phyloP scores from a whole-genome alignment of 2,797 vertebrate genomes.

The Avahi laniger region DNA sequence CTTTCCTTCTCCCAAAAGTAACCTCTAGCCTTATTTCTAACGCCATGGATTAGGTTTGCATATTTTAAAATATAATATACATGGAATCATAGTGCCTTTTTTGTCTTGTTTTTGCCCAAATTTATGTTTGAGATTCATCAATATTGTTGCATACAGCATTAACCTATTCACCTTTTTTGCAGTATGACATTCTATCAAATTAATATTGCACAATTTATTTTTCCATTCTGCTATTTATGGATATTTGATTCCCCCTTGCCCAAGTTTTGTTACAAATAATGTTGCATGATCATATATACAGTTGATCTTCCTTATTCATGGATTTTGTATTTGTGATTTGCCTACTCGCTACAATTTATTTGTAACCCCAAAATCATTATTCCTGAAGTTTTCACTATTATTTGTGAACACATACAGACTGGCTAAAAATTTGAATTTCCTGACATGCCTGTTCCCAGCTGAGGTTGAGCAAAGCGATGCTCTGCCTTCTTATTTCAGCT shows the following conservation, averaged over 20 bases:
- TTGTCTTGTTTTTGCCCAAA: neutral
- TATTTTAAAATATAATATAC: neutral
- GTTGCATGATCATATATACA: neutral
- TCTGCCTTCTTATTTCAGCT: neutral
- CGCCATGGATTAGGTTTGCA: neutral
- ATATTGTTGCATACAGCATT: neutral
- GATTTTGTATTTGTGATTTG: neutral
- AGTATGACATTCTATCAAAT: neutral
- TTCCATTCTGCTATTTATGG: neutral
- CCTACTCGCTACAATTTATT: neutral
- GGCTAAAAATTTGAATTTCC: neutral
- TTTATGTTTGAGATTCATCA: neutral
- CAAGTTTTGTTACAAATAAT: neutral
- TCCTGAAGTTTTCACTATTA: neutral
- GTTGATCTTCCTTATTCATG: neutral
- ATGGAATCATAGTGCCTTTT: neutral
- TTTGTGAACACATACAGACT: neutral
- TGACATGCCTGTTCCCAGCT: neutral
- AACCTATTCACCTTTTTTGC: neutral
- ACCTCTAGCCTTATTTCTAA: neutral
- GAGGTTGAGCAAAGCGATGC: neutral
- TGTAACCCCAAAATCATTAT: neutral
- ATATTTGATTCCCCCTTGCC: neutral
- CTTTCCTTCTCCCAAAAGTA: neutral
- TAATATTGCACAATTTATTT: neutral